Percentiles rank a stretch among this genome's conserved stretches.
Conservation (phyloP, 2,113 vertebrate species). For the Cryptotis parvus region DNA sequence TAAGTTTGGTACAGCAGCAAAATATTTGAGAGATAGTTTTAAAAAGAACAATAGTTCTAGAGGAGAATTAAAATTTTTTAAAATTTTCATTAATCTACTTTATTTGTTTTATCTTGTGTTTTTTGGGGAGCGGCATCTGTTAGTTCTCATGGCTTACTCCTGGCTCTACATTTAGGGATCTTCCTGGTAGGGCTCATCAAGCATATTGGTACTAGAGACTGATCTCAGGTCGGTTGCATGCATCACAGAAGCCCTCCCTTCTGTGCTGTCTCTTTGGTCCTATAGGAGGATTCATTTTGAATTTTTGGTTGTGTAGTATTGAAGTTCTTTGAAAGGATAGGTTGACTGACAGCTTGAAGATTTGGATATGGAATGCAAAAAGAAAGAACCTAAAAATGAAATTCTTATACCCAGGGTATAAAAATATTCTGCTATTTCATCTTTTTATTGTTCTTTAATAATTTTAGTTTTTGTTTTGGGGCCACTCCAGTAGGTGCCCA, state of each 20-base stretch:
- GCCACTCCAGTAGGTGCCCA: no score
- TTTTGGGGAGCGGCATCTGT: no score
- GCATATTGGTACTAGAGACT: no score
- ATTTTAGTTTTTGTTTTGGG: no score
- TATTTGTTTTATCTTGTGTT: no score
- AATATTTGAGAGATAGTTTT: slow-evolving; percentile 11
- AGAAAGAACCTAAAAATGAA: neutral
- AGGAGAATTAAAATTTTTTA: neutral
- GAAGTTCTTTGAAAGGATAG: neutral
- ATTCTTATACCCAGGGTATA: slow-evolving; percentile 38
- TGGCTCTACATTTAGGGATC: no score
- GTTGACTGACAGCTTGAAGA: neutral
- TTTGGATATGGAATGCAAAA: no score
- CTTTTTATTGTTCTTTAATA: neutral
- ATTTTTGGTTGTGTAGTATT: neutral
- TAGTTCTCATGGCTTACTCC: no score
- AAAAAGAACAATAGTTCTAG: slow-evolving; percentile 12
- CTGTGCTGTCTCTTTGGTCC: no score
- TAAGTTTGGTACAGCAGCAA: slow-evolving; percentile 29
- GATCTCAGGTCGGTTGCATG: no score
- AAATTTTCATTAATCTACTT: neutral
- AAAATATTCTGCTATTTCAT: slow-evolving; percentile 44
- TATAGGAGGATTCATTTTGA: neutral
- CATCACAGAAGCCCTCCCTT: no score
- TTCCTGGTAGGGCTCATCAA: no score